Conservation (phyloP, 2,113 vertebrate species). For the Heterotilapia buettikoferi region DNA sequence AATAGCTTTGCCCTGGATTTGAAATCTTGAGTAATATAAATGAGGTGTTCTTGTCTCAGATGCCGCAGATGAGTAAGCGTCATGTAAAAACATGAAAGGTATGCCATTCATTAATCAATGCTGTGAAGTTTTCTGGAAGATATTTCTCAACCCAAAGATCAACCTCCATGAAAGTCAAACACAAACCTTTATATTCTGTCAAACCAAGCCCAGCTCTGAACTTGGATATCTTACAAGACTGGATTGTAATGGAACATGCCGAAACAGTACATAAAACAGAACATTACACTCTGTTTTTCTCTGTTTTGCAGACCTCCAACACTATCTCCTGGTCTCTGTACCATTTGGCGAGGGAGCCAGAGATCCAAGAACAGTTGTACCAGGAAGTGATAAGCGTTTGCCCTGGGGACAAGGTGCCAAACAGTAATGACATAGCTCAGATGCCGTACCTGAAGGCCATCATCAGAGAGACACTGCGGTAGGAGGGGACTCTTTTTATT, state of each 20-base stretch:
- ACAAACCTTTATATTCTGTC: neutral
- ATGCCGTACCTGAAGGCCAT: conserved; percentile 78
- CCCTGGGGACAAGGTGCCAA: conserved; percentile 64
- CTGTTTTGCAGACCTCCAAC: conserved; percentile 73
- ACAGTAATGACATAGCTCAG: conserved; percentile 60
- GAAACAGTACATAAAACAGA: neutral
- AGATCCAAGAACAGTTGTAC: conserved; percentile 67
- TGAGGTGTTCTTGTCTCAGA: neutral
- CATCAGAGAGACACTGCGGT: conserved; percentile 76
- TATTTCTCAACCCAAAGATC: neutral
- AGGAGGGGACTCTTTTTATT: neutral
- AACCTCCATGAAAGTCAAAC: neutral
- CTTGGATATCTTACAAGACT: neutral
- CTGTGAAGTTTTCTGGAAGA: neutral
- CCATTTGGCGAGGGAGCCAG: conserved; percentile 63
- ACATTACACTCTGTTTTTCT: neutral
- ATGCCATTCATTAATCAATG: neutral
- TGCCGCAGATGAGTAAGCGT: neutral
- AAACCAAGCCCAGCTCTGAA: neutral
- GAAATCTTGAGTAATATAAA: neutral
- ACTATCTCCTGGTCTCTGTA: conserved; percentile 76
- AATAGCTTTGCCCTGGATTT: neutral
- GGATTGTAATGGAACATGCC: neutral
- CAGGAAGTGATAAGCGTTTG: conserved; percentile 65
- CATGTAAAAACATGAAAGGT: neutral